A percentile compares a stretch with the other conserved stretches of the same genome.
phyloP scores from a whole-genome alignment of 2,113 vertebrate genomes.

The Papio anubis region DNA sequence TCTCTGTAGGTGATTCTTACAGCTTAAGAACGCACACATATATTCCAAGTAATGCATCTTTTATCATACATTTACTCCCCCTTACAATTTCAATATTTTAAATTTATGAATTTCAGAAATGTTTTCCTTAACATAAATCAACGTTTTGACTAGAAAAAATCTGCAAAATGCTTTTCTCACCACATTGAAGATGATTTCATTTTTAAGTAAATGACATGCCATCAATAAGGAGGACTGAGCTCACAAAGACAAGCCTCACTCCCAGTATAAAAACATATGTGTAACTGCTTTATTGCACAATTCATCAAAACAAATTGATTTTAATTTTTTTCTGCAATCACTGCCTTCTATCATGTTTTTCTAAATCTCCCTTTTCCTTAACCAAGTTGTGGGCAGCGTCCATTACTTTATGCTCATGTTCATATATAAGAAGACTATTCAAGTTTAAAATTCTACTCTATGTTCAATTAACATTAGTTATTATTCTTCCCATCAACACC shows the following conservation, averaged over 20 bases:
- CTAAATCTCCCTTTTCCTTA: background rate
- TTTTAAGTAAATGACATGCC: constrained; percentile 44
- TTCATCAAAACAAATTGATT: constrained; percentile 55
- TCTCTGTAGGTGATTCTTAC: background rate
- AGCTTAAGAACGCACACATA: background rate
- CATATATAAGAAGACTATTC: background rate
- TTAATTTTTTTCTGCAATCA: constrained; percentile 28
- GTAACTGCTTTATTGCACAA: background rate
- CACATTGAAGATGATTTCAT: constrained; percentile 42
- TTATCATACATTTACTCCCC: background rate
- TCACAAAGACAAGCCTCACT: background rate
- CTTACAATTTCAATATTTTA: constrained; percentile 33
- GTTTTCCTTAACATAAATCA: constrained; percentile 35
- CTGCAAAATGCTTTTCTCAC: background rate
- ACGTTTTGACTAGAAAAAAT: constrained; percentile 24
- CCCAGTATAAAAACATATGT: background rate
- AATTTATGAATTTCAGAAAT: constrained; percentile 35
- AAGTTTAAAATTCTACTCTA: background rate
- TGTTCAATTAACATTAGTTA: background rate
- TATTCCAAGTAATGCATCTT: background rate
- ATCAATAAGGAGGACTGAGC: constrained; percentile 24
- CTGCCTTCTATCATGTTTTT: background rate
- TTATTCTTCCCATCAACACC: background rate
- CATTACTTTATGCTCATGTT: background rate
- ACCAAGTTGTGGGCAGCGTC: background rate